Evolutionary conservation across 2,797 vertebrate genomes (phyloP), one percentile per base, ranked within the genome.

Genomic region (Malurus splendens): DNA sequence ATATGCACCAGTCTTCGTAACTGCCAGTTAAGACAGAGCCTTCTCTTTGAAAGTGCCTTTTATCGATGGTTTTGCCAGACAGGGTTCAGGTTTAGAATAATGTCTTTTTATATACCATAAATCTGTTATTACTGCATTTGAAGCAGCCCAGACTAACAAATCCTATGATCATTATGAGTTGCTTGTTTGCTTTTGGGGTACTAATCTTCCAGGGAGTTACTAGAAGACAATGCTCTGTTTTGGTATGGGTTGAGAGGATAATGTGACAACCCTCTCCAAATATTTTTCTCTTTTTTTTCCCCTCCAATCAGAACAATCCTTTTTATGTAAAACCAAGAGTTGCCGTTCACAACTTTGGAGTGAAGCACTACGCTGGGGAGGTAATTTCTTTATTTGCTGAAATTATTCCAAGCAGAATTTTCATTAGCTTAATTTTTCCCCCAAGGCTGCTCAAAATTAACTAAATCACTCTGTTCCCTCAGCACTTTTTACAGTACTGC

Each of bases 311-410:
- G 99, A 99, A 98, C 95, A 99, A 99, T 96, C 95, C 98, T 25
- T 99, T 99, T 94, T 99, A 99, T 33, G 97, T 99, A 95, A 99
- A 99, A 81, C 99, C 99, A 12, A 98, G 99, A 51, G 99, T 99
- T 41, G 98, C 99, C 0, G 95, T 99, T 93, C 98, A 99, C 97
- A 97, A 97, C 95, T 99, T 99, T 83, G 99, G 99, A 95, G 98
- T 99, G 91, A 98, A 96, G 75, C 99, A 99, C 95, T 99, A 99
- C 2, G 99, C 99, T 44, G 99, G 99, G 94, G 99, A 99, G 99
- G 99, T 99, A 96, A 97, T 81, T 89, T 87, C 51, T 92, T 90
- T 87, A 73, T 87, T 87, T 76, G 62, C 57, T 90, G 68, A 66
- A 79, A 87, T 89, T 80, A 41, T 59, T 84, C 70, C 73, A 83